Evolutionary conservation across 2,797 vertebrate genomes (phyloP), one percentile per base, ranked within the genome.

Genomic region (Ataeniobius toweri): DNA sequence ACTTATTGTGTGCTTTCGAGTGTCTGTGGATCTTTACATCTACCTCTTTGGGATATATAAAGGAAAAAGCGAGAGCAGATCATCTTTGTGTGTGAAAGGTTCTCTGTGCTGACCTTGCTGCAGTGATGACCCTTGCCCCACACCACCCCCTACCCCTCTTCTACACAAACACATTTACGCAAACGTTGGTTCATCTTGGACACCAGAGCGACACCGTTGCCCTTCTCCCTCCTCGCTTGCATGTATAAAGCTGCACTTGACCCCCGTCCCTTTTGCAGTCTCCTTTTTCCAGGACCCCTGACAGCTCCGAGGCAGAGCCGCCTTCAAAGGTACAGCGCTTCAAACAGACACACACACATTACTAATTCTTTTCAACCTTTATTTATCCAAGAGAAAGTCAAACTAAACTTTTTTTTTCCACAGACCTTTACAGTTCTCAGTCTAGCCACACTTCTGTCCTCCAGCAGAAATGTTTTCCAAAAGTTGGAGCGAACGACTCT

Each of bases 81-180:
- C 0, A 46, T 50, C 70, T 86, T 48, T 41, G 61, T 73, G 74
- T 73, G 85, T 74, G 76, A 83, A 70, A 76, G 79, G 85, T 87
- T 90, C 88, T 87, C 84, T 91, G 90, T 79, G 83, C 77, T 92
- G 87, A 94, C 93, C 93, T 94, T 93, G 91, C 93, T 93, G 84
- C 88, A 51, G 92, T 90, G 83, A 91, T 5, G 73, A 89, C 85
- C 84, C 73, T 78, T 78, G 77, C 26, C 20, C 36, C 68, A 36
- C 36, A 36, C 59, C 26, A 1, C 28, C 68, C 70, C 9, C n/a
- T 50, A 26, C 69, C 68, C 9, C 28, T 48, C 24, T 31, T 26
- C 22, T 51, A 31, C n/a, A 71, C 56, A 81, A 61, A 86, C 41
- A 77, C 77, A 77, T 73, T 65, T 48, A 75, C 79, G 63, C 79